Base-by-base conservation (phyloP, 2,888 invertebrate species). In the Ennomos quercinarius region DNA sequence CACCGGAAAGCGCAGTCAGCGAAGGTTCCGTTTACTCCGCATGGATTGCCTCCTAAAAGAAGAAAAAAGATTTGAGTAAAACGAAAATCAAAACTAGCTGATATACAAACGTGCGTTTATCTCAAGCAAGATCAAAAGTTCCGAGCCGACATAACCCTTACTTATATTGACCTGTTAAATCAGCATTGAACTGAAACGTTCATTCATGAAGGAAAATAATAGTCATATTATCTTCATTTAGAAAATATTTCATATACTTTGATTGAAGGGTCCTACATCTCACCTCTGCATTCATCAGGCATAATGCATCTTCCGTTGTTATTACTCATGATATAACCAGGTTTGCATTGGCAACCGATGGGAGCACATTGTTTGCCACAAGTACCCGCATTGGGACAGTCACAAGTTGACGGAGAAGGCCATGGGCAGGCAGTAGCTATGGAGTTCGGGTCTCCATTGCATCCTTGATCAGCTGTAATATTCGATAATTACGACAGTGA, bases 1-100 rank as follows among this genome's bases (percentile, higher is more conserved):
- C 82, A 83, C 6, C 62, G 67, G 47, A 68, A 72, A 3, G 63
- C 68, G 54, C 83, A 82, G 1, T 66, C 67, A 0, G 74, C 71
- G 27, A 73, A 80, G 2, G 74, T 77, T 10, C 67, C 77, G 45
- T 83, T 84, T 34, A 55, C 57, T 9, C 73, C 70, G 57, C 84
- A 84, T 0, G 78, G 77, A 53, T 77, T 66, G 10, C 79, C 79
- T 56, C 66, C 81, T 82, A 40, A 27, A 52, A 49, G 1, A 48
- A 36, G 2, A 44, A 27, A 6, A 27, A 6, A 27, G 27, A 27
- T 27, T 5, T 6, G 27, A 27, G 27, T 5, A 6, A 27, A 27
- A 27, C 4, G 0, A 27, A 17, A 27, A 27, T 27, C 27, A 27
- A 27, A 27, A 27, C 4, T 4, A 17, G 17, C 2, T 17, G 17